Base-by-base conservation (phyloP, 1,140 invertebrate genomes). In the Brachionus manjavacas region DNA sequence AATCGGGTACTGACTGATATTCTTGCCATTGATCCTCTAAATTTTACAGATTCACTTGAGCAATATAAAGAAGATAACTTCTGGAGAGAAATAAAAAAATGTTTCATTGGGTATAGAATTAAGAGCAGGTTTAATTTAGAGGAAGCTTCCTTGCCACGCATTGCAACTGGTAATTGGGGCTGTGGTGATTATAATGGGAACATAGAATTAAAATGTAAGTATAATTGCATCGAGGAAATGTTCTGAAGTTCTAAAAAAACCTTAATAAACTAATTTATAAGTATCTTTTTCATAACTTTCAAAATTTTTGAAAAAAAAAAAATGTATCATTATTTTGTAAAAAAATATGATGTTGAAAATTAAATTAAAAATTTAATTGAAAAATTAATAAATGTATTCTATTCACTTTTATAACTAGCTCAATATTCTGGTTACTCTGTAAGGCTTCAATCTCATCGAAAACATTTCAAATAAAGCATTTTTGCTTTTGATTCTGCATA, bases 131-230 rank as follows among this genome's bases (percentile, higher is more conserved):
- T 23, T 43, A 81, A 49, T 64, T 11, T 64, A 23, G 20, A 60
- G 9, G 35, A 20, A 23, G n/a, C 4, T 4, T 8, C 12, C 41
- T 66, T 84, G 23, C 68, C 43, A 52, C 60, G 31, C 3, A 92
- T 98, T 28, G 95, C 95, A 0, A 96, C 96, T 0, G 96, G 97
- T 46, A 98, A 98, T 89, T 99, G 96, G 96, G 96, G 96, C 7
- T 98, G 97, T 91, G 96, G 97, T 4, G 96, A 93, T 1, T 98
- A 95, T 88, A 91, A 92, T 11, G 96, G 96, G 1, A 93, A 96
- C 87, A 91, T 94, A 0, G 91, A 93, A 41, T 89, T 99, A 0
- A 98, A 89, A 85, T 80, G 76, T 80, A 80, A 78, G 74, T 12
- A 12, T 46, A 7, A 46, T 6, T 46, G 11, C 14, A 7, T 12